Percentiles rank a stretch among this genome's conserved stretches.
Conservation (phyloP, 1,140 invertebrate genomes). For the Onthophagus taurus region DNA sequence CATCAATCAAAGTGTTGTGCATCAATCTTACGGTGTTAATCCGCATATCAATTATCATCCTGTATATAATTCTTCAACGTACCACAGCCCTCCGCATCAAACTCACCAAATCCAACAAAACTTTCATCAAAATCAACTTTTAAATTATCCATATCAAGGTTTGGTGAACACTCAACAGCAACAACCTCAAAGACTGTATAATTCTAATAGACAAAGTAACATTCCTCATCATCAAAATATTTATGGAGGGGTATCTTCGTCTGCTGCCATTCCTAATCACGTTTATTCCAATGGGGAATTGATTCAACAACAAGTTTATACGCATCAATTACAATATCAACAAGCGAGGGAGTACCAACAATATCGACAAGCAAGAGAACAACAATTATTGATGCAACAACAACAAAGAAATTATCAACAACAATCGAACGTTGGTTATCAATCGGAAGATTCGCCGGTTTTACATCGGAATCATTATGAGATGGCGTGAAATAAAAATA, state of each 20-base stretch:
- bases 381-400: constrained; percentile 28
- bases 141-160: constrained; percentile 19
- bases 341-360: constrained; percentile 28
- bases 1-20: constrained; percentile 27
- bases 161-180: constrained; percentile 8
- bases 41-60: constrained; percentile 23
- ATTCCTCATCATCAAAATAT: constrained; percentile 25
- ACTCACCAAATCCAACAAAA: constrained; percentile 25
- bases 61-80: constrained; percentile 15
- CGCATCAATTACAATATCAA: constrained; percentile 25
- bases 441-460: no score
- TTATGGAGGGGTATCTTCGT: constrained; percentile 12
- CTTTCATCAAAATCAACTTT: constrained; percentile 15
- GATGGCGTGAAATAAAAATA: no score
- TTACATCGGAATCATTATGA: no score
- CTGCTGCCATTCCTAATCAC: constrained; percentile 10
- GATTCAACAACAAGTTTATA: constrained; percentile 27
- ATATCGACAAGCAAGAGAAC: constrained; percentile 29
- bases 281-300: constrained; percentile 29
- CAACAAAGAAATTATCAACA: no score
- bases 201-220: constrained; percentile 24
- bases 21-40: constrained; percentile 29
- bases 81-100: constrained; percentile 24
- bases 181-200: background rate
- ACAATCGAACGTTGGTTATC: no score